Conservation (phyloP, 2,797 vertebrate genomes). For the Rhodeus uyekii region DNA sequence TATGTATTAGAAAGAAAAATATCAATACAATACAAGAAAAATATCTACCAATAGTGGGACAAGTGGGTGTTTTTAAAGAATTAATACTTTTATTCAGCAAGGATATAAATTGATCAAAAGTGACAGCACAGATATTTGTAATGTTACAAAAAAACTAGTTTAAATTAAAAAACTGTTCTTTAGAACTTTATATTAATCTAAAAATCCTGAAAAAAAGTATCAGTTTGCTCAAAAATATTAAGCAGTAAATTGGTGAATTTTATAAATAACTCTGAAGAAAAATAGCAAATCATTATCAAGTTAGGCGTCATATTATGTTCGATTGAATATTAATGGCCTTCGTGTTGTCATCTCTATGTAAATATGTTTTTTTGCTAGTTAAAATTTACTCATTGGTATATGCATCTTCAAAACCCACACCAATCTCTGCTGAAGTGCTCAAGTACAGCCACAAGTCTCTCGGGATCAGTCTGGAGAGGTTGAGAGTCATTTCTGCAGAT, state of each 20-base stretch:
- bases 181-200: too few relatives aligned
- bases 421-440: constrained; percentile 12
- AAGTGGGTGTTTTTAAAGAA: too few relatives aligned
- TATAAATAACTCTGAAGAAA: background rate
- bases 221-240: background rate
- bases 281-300: background rate
- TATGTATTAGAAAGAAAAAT: too few relatives aligned
- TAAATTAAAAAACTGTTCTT: too few relatives aligned
- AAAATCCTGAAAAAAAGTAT: background rate
- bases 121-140: too few relatives aligned
- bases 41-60: too few relatives aligned
- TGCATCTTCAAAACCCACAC: constrained; percentile 29
- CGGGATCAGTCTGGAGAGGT: constrained; percentile 23
- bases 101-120: too few relatives aligned
- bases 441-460: constrained; percentile 19
- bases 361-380: background rate
- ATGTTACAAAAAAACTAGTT: too few relatives aligned
- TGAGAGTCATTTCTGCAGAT: background rate
- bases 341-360: background rate
- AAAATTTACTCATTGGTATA: constrained; percentile 19
- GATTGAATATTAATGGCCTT: constrained; percentile 18
- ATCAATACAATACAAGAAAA: too few relatives aligned
- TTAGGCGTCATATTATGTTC: background rate
- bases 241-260: background rate
- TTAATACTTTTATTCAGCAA: too few relatives aligned